phyloP scores from a whole-genome alignment of 2,113 vertebrate species.

The Petrocephalus zakoni region DNA sequence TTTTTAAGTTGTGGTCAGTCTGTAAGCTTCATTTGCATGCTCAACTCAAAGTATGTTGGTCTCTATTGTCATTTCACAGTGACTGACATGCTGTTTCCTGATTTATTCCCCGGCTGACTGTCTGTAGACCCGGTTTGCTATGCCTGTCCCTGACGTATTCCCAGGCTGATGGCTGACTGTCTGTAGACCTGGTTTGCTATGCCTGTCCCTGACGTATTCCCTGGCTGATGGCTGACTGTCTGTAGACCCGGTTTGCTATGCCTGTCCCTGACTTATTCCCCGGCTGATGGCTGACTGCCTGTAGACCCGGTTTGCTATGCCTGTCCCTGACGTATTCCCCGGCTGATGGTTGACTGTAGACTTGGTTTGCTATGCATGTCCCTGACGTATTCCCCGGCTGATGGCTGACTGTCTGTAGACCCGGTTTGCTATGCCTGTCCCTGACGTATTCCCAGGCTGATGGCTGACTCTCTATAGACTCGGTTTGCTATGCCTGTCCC shows the following conservation, averaged over 20 bases:
- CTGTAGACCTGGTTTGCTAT: neutral
- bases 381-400: too few species aligned
- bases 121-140: too few species aligned
- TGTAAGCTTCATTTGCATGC: neutral
- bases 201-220: too few species aligned
- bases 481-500: too few species aligned
- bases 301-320: neutral
- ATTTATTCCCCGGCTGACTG: neutral
- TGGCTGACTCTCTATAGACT: too few species aligned
- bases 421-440: too few species aligned
- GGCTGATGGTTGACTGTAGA: too few species aligned
- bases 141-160: neutral
- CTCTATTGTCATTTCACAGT: neutral
- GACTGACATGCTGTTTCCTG: neutral
- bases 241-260: neutral
- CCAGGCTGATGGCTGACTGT: neutral
- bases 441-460: too few species aligned
- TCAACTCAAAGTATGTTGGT: neutral
- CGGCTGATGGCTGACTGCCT: neutral
- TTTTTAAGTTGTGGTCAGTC: neutral
- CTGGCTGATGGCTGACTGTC: neutral
- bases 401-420: too few species aligned
- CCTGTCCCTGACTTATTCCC: neutral
- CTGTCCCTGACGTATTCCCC: neutral
- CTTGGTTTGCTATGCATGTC: too few species aligned